Conservation (phyloP, 2,888 invertebrate genomes). For the Agriopis leucophaearia region DNA sequence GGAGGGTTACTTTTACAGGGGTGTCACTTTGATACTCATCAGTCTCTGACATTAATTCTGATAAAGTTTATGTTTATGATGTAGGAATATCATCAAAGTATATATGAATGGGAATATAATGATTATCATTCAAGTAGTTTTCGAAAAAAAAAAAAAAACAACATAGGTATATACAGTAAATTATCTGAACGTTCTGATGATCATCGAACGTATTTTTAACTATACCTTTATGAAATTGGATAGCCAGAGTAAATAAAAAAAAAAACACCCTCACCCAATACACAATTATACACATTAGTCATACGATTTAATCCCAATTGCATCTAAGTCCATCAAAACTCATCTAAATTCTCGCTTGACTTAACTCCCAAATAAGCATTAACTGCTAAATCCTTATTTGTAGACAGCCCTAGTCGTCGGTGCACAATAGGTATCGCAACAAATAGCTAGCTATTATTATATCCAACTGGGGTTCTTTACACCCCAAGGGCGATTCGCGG, state of each 20-base stretch:
- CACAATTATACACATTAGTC: no score
- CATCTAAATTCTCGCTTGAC: conserved; percentile 45
- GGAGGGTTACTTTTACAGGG: conserved; percentile 62
- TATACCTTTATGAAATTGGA: no score
- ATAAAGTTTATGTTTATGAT: conserved; percentile 6
- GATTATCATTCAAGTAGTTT: neutral
- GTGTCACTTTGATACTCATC: conserved; percentile 46
- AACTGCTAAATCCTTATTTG: conserved; percentile 51
- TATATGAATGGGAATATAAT: neutral
- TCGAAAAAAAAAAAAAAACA: neutral
- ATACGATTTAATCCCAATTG: conserved; percentile 6
- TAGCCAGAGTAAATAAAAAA: no score
- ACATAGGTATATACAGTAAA: no score
- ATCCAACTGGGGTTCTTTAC: conserved; percentile 68
- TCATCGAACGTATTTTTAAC: no score
- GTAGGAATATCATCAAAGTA: neutral
- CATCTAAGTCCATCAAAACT: conserved; percentile 43
- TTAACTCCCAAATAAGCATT: conserved; percentile 47
- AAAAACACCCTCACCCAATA: no score
- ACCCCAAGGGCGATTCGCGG: conserved; percentile 65
- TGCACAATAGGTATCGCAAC: conserved; percentile 79
- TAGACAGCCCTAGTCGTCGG: conserved; percentile 75
- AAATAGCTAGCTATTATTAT: conserved; percentile 76
- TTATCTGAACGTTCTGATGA: no score
- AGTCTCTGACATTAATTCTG: conserved; percentile 19